Percentiles rank a stretch among this genome's conserved stretches.
phyloP scores from a whole-genome alignment of 2,113 vertebrate genomes.

The Ramphastos sulfuratus region DNA sequence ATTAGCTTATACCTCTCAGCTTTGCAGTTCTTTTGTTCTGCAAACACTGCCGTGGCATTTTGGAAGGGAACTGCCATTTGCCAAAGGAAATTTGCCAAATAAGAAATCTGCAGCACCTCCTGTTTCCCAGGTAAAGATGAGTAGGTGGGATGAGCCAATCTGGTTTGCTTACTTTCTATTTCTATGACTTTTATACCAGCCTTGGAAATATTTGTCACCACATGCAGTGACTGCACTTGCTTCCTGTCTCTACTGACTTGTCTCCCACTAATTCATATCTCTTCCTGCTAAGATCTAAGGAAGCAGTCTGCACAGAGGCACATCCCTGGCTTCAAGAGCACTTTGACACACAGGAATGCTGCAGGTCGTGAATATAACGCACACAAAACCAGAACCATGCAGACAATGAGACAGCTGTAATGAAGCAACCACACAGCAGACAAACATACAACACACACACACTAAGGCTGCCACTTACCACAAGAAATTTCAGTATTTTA shows the following conservation, averaged over 20 bases:
- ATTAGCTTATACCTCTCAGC: background rate
- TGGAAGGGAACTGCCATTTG: background rate
- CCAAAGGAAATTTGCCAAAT: background rate
- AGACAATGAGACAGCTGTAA: background rate
- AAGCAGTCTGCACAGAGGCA: background rate
- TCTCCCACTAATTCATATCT: background rate
- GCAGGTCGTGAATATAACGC: background rate
- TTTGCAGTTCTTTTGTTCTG: background rate
- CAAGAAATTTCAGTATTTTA: background rate
- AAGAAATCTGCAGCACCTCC: background rate
- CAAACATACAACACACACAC: background rate
- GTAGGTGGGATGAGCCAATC: background rate
- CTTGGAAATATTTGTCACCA: background rate
- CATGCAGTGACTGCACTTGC: background rate
- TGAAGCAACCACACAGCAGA: background rate
- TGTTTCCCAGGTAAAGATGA: background rate
- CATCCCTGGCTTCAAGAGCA: background rate
- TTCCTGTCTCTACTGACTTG: background rate
- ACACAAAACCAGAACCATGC: background rate
- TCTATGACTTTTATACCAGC: background rate
- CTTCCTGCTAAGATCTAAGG: background rate
- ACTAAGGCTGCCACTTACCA: background rate
- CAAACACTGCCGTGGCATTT: background rate
- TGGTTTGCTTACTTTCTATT: background rate
- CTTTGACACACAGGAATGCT: background rate